These are phyloP conservation scores for Nasonia longicornis DNA, from an alignment of 1,140 invertebrate genomes.

Conservation along the genomic window DNA sequence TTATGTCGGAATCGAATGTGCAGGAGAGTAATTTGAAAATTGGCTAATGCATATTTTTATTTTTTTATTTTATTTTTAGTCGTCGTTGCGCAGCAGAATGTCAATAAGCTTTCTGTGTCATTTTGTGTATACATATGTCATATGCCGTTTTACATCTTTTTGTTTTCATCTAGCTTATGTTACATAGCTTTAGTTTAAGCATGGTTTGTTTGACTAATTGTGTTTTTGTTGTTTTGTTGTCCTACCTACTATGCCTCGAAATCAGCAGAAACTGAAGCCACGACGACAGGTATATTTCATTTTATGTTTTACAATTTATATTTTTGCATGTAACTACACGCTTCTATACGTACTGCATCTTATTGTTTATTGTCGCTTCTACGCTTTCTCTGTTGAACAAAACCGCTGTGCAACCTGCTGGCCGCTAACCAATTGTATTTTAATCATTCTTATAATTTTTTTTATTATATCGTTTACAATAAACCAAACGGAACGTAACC, in stretches of 20 bases:
- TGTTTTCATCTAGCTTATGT: constrained; percentile 1
- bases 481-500: neutral
- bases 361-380: constrained; percentile 4
- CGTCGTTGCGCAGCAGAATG: neutral
- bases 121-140: constrained; percentile 36
- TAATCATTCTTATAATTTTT: neutral
- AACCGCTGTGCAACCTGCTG: neutral
- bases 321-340: constrained; percentile 8
- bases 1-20: too few species aligned
- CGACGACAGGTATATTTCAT: constrained; percentile 41
- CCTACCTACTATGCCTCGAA: constrained; percentile 15
- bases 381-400: neutral
- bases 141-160: constrained; percentile 40
- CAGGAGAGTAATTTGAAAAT: neutral
- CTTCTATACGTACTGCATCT: neutral
- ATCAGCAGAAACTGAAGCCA: constrained; percentile 42
- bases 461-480: neutral
- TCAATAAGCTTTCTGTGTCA: neutral
- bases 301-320: constrained; percentile 32
- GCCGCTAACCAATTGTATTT: neutral
- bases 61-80: neutral
- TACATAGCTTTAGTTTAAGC: constrained; percentile 32
- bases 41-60: neutral
- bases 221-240: constrained; percentile 46
- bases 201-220: constrained; percentile 41